A percentile compares a stretch with the other conserved stretches of the same genome.
These are phyloP conservation scores for Malthinus seriepunctatus DNA, from an alignment of 2,888 invertebrate genomes.

Conservation along the genomic window DNA sequence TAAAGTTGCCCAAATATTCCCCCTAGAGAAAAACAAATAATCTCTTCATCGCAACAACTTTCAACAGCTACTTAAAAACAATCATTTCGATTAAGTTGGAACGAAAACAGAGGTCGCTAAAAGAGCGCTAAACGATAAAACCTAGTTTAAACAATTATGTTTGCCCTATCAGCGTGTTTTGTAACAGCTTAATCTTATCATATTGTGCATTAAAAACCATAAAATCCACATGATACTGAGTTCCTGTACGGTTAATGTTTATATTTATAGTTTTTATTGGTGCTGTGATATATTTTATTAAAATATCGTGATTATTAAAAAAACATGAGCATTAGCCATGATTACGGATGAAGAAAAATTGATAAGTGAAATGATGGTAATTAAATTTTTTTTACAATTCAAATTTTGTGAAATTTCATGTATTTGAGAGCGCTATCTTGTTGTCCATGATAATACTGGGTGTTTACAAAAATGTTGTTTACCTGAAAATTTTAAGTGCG, in stretches of 20 bases:
- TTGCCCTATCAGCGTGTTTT: conserved; percentile 29
- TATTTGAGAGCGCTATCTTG: neutral
- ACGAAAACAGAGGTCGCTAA: conserved; percentile 17
- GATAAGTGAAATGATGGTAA: conserved; percentile 25
- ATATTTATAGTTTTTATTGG: conserved; percentile 9
- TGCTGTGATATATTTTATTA: neutral
- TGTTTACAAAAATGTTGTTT: too few species aligned
- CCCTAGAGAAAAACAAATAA: too few species aligned
- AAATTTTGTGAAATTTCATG: too few species aligned
- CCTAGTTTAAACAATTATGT: conserved; percentile 24
- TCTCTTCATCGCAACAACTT: too few species aligned
- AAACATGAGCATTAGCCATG: conserved; percentile 15
- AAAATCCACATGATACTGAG: conserved; percentile 20
- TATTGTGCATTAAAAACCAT: conserved; percentile 22
- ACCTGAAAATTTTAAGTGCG: too few species aligned
- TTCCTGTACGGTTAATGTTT: neutral
- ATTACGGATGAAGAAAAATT: conserved; percentile 25
- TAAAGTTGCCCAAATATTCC: too few species aligned
- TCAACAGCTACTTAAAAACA: too few species aligned
- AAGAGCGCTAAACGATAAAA: conserved; percentile 17
- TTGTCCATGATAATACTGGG: neutral
- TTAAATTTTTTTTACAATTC: conserved; percentile 4
- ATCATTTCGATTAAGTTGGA: too few species aligned
- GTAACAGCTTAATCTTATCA: conserved; percentile 28
- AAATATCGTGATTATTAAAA: neutral